Evolutionary conservation across 2,797 vertebrate species (phyloP).

Genomic region (Fistularia tabacaria): DNA sequence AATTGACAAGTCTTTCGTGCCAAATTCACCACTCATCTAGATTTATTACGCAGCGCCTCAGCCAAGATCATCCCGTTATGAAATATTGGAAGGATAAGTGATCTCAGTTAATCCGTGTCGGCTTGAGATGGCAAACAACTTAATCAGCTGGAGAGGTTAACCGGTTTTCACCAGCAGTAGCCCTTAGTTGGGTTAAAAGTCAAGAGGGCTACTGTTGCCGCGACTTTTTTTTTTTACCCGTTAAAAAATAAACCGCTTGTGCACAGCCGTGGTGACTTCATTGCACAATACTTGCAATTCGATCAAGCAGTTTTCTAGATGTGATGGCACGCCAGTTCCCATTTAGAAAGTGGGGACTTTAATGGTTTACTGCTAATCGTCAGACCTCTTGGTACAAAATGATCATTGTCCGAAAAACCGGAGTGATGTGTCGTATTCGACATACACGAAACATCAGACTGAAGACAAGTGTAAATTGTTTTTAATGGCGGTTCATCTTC

Average conservation of each 20-base stretch:
- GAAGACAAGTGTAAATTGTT: too few species aligned
- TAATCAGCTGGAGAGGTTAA: conserved; percentile 9
- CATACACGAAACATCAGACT: not conserved
- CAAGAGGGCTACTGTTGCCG: not conserved
- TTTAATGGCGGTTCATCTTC: not conserved
- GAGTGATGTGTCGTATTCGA: not conserved
- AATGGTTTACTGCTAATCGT: not conserved
- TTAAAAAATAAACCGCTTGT: not conserved
- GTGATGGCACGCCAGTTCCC: conserved; percentile 8
- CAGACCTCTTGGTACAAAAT: not conserved
- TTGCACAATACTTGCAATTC: not conserved
- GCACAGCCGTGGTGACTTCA: not conserved
- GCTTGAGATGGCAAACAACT: conserved; percentile 27
- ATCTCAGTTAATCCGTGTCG: not conserved
- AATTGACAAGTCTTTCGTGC: not conserved
- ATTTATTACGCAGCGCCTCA: conserved; percentile 1
- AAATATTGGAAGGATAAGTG: too few species aligned
- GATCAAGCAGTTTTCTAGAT: not conserved
- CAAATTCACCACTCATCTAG: not conserved
- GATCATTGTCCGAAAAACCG: not conserved
- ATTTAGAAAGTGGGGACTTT: not conserved
- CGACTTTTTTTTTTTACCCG: not conserved
- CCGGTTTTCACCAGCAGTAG: not conserved
- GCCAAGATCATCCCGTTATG: not conserved
- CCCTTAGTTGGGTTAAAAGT: not conserved